Base-by-base conservation (phyloP, 2,888 invertebrate genomes). In the Pimpla rufipes region DNA sequence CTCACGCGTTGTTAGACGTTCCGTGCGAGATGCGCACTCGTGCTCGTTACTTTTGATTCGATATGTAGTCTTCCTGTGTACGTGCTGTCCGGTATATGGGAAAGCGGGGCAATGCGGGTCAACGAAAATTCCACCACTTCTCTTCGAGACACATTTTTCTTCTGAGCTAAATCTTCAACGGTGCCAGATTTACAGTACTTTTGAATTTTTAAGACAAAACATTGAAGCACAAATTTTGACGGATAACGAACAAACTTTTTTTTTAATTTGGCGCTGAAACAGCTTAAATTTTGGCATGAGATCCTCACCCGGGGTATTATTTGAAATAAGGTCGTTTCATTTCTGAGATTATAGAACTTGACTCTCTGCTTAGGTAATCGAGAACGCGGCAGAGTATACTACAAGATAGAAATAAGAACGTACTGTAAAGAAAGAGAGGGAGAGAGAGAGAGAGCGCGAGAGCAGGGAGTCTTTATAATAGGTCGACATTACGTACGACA, bases 401-500 rank as follows among this genome's bases (percentile, higher is more conserved):
- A 42, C 45, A 23, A 42, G 45, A 66, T 66, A n/a, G n/a, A 66
- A 42, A 66, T 40, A 64, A 64, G 64, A 42, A 64, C 37, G 55
- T 76, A 71, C 40, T 71, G 70, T 67, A 62, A 59, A 35, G 11
- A 50, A 47, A 35, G 23, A 64, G 18, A 45, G 21, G 23, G 40
- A 35, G 21, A 13, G 11, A 16, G 13, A 52, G 18, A 29, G 29
- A 29, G 45, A 67, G 79, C 75, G 70, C 83, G 73, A 81, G 81
- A 85, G 86, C 82, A 86, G 80, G 75, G 16, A 40, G 23, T 67
- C 55, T 77, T 84, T 71, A 64, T 84, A 81, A 84, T 75, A 78
- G 77, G 66, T 81, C 76, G 85, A 86, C 82, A 87, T 89, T 89
- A 89, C 88, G 86, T 88, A 83, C 77, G 78, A 67, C 77, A 70